Conservation (phyloP, 2,888 invertebrate genomes). For the Homarus gammarus region DNA sequence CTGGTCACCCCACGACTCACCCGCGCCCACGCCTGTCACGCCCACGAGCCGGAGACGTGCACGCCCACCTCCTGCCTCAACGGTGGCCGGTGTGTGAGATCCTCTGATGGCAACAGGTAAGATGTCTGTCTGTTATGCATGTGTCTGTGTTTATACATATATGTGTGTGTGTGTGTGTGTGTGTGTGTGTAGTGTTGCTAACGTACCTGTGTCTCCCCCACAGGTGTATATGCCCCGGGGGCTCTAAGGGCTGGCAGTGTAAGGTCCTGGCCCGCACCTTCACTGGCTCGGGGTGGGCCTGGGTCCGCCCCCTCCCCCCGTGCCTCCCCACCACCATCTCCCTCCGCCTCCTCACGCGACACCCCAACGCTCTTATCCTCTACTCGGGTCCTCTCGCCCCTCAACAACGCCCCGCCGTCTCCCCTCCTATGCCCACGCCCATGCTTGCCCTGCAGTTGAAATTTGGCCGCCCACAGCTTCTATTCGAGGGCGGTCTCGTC, state of each 20-base stretch:
- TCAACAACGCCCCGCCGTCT: neutral
- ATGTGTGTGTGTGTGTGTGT: constrained; percentile 19
- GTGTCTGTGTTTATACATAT: constrained; percentile 29
- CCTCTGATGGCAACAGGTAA: constrained; percentile 19
- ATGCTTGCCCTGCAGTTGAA: constrained; percentile 50
- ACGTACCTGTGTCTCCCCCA: neutral
- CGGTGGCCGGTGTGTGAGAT: constrained; percentile 28
- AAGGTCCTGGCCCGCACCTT: constrained; percentile 68
- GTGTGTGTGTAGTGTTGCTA: neutral
- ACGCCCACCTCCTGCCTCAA: constrained; percentile 50
- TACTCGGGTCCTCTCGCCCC: constrained; percentile 64
- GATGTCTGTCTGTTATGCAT: constrained; percentile 4
- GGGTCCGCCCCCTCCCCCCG: constrained; percentile 64
- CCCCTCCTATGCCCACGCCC: constrained; percentile 12
- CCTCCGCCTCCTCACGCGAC: constrained; percentile 61
- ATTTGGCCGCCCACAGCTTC: constrained; percentile 35
- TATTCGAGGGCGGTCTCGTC: constrained; percentile 27
- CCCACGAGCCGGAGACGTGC: constrained; percentile 40
- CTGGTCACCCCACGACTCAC: constrained; percentile 40
- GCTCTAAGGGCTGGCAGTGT: constrained; percentile 59
- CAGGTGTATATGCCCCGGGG: constrained; percentile 72
- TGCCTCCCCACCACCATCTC: constrained; percentile 68
- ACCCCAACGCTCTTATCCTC: constrained; percentile 57
- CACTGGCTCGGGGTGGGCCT: constrained; percentile 65
- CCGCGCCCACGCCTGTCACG: constrained; percentile 42